Evolutionary conservation across 2,113 vertebrate species (phyloP), one percentile per base, ranked within the genome.

Genomic region (Todiramphus chloris): DNA sequence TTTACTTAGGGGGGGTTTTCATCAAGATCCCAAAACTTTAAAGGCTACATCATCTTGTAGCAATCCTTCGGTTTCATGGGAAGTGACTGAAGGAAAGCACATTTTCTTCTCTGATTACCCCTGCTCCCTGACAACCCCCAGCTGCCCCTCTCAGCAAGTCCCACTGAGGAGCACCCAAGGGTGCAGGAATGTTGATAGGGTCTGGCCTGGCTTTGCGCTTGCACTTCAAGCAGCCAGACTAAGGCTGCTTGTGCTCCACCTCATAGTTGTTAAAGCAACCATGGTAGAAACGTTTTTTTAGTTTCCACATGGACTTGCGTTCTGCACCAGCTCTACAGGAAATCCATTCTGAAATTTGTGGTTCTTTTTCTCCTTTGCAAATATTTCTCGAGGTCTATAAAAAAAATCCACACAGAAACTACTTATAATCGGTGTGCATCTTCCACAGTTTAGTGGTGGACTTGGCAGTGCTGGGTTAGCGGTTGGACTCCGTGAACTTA

Each of bases 231-330:
- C 27, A n/a, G 25, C 19, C 41, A 39, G 9, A 12, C 19, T 23
- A 14, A 19, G 5, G 20, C 53, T 37, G 11, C 25, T 60, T 2
- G 0, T 4, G 1, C 17, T 43, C 30, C 37, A 30, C 39, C 35
- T 53, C 68, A 37, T 33, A 1, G 6, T 20, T 3, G 0, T 16
- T 14, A 30, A 59, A 35, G 14, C 18, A 35, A 3, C 10, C 11
- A 12, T 33, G 0, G 9, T 37, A 31, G 31, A 48, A 93, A 50
- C 3, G 5, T 24, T 35, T 18, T 18, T 19, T 25, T 8, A 13
- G 5, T 69, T 84, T 77, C 60, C 35, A 28, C 33, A 2, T 44
- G 20, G 55, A 25, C 35, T 58, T 53, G 19, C 28, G 30, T 39
- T 44, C 46, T 59, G 48, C 8, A n/a, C 9, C n/a, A 58, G 37